Evolutionary conservation across 2,888 invertebrate genomes (phyloP).

Genomic region (Drosophila sordidula): DNA sequence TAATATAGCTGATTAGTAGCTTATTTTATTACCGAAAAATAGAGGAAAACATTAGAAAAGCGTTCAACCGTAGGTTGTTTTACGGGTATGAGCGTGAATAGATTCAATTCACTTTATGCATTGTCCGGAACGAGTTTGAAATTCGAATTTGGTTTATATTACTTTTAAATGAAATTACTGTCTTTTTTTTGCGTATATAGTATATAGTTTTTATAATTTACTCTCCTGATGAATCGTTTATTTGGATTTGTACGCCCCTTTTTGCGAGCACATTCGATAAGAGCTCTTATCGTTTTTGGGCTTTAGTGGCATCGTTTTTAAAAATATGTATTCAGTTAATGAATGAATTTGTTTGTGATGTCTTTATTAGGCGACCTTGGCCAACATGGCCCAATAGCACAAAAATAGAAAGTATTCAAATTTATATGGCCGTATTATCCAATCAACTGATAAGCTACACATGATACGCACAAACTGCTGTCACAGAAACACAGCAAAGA

Average conservation of each 20-base stretch:
- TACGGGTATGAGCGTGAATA: not conserved
- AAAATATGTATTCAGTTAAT: slow-evolving; percentile 23
- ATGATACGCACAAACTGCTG: slow-evolving; percentile 5
- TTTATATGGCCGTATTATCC: not conserved
- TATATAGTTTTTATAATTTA: no score
- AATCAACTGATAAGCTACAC: slow-evolving; percentile 28
- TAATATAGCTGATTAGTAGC: no score
- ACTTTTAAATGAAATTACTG: slow-evolving; percentile 1
- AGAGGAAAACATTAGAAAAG: not conserved
- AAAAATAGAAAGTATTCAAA: slow-evolving; percentile 30
- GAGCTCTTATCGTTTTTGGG: slow-evolving; percentile 21
- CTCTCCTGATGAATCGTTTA: slow-evolving; percentile 3
- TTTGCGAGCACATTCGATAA: slow-evolving; percentile 12
- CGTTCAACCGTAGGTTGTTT: slow-evolving; percentile 13
- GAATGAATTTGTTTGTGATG: slow-evolving; percentile 17
- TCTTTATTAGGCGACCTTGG: slow-evolving; percentile 24
- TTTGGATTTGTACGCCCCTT: slow-evolving; percentile 34
- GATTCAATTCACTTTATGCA: slow-evolving; percentile 8
- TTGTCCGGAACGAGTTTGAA: slow-evolving; percentile 19
- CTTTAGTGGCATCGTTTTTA: slow-evolving; percentile 7
- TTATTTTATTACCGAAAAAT: no score
- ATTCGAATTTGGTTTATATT: slow-evolving; percentile 2
- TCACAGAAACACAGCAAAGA: not conserved
- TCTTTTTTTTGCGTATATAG: not conserved
- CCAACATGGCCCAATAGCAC: slow-evolving; percentile 9